Evolutionary conservation across 1,140 invertebrate species (phyloP).

Genomic region (Drosophila kurseongensis): DNA sequence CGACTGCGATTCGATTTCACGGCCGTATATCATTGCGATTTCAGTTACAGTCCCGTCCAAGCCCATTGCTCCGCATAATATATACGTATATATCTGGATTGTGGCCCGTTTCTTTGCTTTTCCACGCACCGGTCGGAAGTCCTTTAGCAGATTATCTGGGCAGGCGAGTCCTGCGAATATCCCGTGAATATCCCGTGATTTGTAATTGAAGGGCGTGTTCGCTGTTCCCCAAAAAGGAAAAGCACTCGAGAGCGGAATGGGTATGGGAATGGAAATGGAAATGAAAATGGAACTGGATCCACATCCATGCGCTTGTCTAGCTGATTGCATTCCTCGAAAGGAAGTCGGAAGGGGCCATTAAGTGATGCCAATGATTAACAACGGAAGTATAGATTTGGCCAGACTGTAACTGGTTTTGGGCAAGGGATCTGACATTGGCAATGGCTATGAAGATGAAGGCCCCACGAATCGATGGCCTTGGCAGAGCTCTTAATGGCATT

Average conservation of each 20-base stretch:
- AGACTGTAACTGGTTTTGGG: constrained; percentile 3
- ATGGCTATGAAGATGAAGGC: not conserved
- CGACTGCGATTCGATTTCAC: constrained; percentile 65
- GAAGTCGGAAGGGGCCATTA: constrained; percentile 80
- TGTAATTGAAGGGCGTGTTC: constrained; percentile 84
- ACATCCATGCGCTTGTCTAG: constrained; percentile 32
- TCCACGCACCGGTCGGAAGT: constrained; percentile 80
- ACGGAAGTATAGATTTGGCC: constrained; percentile 83
- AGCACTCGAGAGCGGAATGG: constrained; percentile 30
- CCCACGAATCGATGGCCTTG: constrained; percentile 68
- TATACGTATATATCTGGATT: constrained; percentile 1
- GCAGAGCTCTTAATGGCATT: constrained; percentile 72
- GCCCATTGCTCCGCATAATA: constrained; percentile 1
- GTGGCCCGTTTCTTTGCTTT: constrained; percentile 34
- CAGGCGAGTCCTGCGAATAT: constrained; percentile 41
- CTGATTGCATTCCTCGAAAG: constrained; percentile 50
- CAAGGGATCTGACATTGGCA: not conserved
- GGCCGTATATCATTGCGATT: constrained; percentile 80
- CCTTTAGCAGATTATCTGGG: constrained; percentile 82
- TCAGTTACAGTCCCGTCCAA: constrained; percentile 61
- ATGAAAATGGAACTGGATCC: constrained; percentile 11
- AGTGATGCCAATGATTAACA: constrained; percentile 84
- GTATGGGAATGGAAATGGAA: not conserved
- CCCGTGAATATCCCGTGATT: constrained; percentile 52
- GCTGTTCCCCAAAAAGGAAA: constrained; percentile 29